Conservation (phyloP, 2,888 invertebrate species). For the Xiphydria camelus region DNA sequence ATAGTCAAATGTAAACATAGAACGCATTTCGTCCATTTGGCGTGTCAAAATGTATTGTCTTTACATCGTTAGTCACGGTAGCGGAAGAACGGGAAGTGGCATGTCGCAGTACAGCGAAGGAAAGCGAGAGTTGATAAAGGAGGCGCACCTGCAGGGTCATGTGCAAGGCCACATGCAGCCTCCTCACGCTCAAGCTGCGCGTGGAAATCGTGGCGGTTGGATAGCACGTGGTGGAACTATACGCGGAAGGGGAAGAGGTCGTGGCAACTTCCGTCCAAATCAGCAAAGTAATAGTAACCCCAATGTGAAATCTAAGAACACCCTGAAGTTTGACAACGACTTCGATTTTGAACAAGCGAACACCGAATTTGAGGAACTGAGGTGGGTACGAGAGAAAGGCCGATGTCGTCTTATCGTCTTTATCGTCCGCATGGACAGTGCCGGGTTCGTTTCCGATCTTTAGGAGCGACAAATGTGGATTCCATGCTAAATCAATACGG, state of each 20-base stretch:
- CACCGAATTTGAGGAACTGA: slow-evolving; percentile 92
- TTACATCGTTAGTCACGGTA: slow-evolving; percentile 38
- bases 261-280: slow-evolving; percentile 52
- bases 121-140: slow-evolving; percentile 41
- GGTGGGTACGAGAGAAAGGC: slow-evolving; percentile 38
- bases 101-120: slow-evolving; percentile 51
- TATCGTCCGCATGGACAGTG: slow-evolving; percentile 39
- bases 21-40: background rate
- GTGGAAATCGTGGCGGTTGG: slow-evolving; percentile 53
- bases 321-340: slow-evolving; percentile 92
- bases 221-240: slow-evolving; percentile 51
- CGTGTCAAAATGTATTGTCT: too few relatives aligned
- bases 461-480: slow-evolving; percentile 47
- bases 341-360: slow-evolving; percentile 99
- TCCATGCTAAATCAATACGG: slow-evolving; percentile 45
- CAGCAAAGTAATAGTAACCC: slow-evolving; percentile 50
- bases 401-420: background rate
- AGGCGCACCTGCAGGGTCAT: slow-evolving; percentile 21
- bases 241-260: slow-evolving; percentile 52
- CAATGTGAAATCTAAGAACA: slow-evolving; percentile 64
- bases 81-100: slow-evolving; percentile 41
- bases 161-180: slow-evolving; percentile 22
- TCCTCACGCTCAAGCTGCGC: slow-evolving; percentile 52
- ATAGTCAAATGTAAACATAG: background rate
- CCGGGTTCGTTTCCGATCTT: slow-evolving; percentile 42